Evolutionary conservation across 2,113 vertebrate genomes (phyloP).

Genomic region (Rafetus swinhoei): DNA sequence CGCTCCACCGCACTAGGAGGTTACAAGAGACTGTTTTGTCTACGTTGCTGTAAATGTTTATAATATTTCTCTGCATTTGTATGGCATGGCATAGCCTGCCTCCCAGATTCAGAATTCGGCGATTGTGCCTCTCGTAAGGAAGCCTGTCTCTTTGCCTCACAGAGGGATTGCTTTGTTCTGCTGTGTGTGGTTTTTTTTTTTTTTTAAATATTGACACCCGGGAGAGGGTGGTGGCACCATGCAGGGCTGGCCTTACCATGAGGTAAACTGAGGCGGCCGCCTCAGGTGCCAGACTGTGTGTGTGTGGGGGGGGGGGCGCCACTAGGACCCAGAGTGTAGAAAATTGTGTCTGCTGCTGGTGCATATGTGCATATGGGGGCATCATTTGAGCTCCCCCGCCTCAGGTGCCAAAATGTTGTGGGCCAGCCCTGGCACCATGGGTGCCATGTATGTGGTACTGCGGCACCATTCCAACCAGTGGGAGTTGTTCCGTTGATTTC

Average conservation of each 20-base stretch:
- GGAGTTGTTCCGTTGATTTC: neutral
- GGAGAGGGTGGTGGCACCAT: too few species aligned
- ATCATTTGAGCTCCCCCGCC: too few species aligned
- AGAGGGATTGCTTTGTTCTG: neutral
- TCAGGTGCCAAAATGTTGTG: too few species aligned
- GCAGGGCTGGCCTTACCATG: too few species aligned
- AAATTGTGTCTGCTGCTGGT: too few species aligned
- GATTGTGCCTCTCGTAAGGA: rapidly evolving
- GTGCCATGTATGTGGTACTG: too few species aligned
- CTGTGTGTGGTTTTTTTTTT: neutral
- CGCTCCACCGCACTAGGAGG: constrained; percentile 61
- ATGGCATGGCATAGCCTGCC: constrained; percentile 41
- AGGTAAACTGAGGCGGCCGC: too few species aligned
- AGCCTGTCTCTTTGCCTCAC: neutral
- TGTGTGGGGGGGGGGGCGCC: too few species aligned
- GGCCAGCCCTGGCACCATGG: rapidly evolving
- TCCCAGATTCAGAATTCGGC: rapidly evolving
- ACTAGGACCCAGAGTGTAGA: too few species aligned
- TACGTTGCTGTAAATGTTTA: constrained; percentile 71
- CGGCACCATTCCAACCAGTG: neutral
- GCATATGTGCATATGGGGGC: too few species aligned
- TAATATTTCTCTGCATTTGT: constrained; percentile 52
- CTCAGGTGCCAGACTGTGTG: too few species aligned
- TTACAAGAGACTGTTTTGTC: constrained; percentile 82
- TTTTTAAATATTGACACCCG: rapidly evolving